These are phyloP conservation scores for Iselma pallidipennis DNA, from an alignment of 2,888 invertebrate genomes.

Conservation along the genomic window DNA sequence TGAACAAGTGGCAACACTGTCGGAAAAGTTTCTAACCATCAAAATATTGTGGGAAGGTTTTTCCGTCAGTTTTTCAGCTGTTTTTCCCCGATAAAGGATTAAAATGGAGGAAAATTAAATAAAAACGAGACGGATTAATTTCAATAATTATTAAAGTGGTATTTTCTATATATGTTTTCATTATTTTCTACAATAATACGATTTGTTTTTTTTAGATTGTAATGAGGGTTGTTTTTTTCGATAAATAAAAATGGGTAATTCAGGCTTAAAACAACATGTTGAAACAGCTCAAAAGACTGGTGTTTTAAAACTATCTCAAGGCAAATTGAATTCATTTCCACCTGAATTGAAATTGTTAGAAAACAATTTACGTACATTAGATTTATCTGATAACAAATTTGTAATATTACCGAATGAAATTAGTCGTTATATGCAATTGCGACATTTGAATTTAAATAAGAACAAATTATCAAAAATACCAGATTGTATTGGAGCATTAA, in stretches of 20 bases:
- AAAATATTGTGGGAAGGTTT: too few relatives aligned
- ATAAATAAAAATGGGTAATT: conserved; percentile 77
- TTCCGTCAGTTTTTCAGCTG: too few relatives aligned
- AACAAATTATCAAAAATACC: conserved; percentile 80
- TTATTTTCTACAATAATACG: neutral
- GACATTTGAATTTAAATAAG: conserved; percentile 77
- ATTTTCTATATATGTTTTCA: too few relatives aligned
- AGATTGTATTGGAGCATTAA: conserved; percentile 66
- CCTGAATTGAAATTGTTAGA: conserved; percentile 68
- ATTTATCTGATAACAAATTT: conserved; percentile 91
- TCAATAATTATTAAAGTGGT: too few relatives aligned
- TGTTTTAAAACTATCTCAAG: conserved; percentile 83
- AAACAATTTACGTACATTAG: conserved; percentile 79
- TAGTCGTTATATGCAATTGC: conserved; percentile 71
- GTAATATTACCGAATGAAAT: conserved; percentile 76
- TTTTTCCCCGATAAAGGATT: too few relatives aligned
- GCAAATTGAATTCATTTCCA: conserved; percentile 81
- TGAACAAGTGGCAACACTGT: too few relatives aligned
- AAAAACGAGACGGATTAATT: too few relatives aligned
- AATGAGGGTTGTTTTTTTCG: too few relatives aligned
- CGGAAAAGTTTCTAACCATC: too few relatives aligned
- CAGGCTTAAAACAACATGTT: conserved; percentile 86
- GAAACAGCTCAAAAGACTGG: conserved; percentile 97
- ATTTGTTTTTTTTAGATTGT: neutral
- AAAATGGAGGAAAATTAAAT: too few relatives aligned